Percentiles rank a stretch among this genome's conserved stretches.
Evolutionary conservation across 2,797 vertebrate genomes (phyloP).

Genomic region (Helostoma temminkii): DNA sequence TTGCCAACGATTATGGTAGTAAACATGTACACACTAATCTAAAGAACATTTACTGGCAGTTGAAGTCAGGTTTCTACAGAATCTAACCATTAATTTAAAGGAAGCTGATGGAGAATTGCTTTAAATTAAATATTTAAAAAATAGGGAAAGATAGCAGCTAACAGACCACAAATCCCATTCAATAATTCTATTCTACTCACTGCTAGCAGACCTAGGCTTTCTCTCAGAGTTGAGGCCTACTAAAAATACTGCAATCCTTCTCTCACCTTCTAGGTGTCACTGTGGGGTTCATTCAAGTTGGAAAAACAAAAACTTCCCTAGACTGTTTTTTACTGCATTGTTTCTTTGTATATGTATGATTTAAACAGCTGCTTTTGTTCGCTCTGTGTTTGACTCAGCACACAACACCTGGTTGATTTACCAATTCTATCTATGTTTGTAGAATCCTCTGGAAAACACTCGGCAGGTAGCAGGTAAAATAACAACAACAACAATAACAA

Average conservation of each 20-base stretch:
- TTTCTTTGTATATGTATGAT: conserved; percentile 36
- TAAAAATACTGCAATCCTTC: conserved; percentile 44
- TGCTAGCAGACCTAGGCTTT: conserved; percentile 49
- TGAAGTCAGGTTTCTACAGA: not conserved
- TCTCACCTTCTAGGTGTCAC: conserved; percentile 61
- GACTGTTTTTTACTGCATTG: conserved; percentile 4
- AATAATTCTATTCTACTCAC: conserved; percentile 50
- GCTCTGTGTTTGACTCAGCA: conserved; percentile 9
- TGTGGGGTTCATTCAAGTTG: conserved; percentile 36
- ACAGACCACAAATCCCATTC: conserved; percentile 1
- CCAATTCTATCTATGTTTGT: not conserved
- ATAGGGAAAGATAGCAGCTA: not conserved
- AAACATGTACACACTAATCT: not conserved
- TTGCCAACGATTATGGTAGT: no score
- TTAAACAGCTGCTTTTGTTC: conserved; percentile 45
- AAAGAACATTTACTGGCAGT: not conserved
- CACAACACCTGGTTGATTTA: conserved; percentile 29
- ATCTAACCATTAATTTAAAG: not conserved
- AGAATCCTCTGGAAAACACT: not conserved
- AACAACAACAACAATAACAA: no score
- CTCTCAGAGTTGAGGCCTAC: conserved; percentile 33
- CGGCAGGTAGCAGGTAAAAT: no score
- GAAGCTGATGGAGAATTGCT: not conserved
- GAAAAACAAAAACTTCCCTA: conserved; percentile 18
- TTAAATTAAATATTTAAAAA: no score